Evolutionary conservation across 2,888 invertebrate genomes (phyloP), one percentile per base, ranked within the genome.

Genomic region (Nowickia ferox): DNA sequence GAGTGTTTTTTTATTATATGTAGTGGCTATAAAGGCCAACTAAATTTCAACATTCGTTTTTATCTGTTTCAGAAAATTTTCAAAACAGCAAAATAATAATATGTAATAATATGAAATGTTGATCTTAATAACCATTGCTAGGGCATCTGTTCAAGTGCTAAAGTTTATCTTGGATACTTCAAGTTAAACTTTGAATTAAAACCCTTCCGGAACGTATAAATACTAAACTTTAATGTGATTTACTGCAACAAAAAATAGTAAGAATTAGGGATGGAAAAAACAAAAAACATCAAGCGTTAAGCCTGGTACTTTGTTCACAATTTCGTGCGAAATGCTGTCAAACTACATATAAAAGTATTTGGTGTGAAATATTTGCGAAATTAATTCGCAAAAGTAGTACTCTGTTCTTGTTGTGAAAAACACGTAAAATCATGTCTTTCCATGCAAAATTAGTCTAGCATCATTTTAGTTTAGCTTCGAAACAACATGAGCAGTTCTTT

Each of bases 1-100:
- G 61, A 84, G 63, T 78, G 40, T 46, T 77, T 76, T n/a, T 77
- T 59, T 77, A 77, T 66, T 61, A 17, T 1, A 15, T 17, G 3
- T 10, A 6, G 13, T 57, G 22, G 46, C 30, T 38, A 48, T 10
- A 66, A 51, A 68, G 83, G 51, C 63, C 79, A 79, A 71, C 79
- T 57, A 69, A 44, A 63, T 61, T 2, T 1, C 53, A 57, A 79
- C 55, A 80, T 80, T 57, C 11, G 30, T 55, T 84, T 84, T 40
- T 71, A 84, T 76, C 38, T 51, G 51, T 38, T 59, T 30, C 9
- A 13, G 42, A 51, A 53, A 30, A 66, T 15, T 46, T 46, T 66
- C 22, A 75, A 42, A 38, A 15, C 8, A 46, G 13, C 1, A 57
- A 2, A 4, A 55, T 22, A 42, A 22, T 19, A 71, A 57, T 55